Evolutionary conservation across 2,888 invertebrate species (phyloP).

Genomic region (Sympetrum striolatum): DNA sequence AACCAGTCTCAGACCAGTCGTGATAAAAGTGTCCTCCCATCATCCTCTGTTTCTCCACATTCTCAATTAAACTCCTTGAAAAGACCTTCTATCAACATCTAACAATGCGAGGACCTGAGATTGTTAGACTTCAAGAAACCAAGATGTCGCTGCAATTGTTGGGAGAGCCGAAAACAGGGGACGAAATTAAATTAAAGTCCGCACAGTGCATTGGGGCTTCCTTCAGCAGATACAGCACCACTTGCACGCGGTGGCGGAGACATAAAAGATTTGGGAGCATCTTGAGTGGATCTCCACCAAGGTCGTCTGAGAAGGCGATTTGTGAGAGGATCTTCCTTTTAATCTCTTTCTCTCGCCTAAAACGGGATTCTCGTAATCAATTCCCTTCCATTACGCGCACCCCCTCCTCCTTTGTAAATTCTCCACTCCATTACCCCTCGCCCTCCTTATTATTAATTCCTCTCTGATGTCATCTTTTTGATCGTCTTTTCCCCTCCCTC

Average conservation of each 20-base stretch:
- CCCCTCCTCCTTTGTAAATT: not conserved
- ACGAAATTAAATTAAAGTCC: not conserved
- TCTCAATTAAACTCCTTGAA: too few relatives aligned
- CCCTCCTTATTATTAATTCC: not conserved
- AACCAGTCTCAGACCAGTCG: too few relatives aligned
- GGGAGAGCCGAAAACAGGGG: not conserved
- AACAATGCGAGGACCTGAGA: too few relatives aligned
- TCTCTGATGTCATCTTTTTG: not conserved
- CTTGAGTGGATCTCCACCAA: not conserved
- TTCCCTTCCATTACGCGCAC: not conserved
- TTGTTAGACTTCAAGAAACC: too few relatives aligned
- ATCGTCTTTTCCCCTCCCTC: not conserved
- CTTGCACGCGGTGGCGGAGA: not conserved
- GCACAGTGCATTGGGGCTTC: not conserved
- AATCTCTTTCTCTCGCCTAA: not conserved
- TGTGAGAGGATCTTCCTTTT: not conserved
- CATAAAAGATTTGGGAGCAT: not conserved
- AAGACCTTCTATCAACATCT: too few relatives aligned
- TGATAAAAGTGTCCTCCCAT: too few relatives aligned
- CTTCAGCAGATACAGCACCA: too few relatives aligned
- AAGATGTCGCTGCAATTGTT: too few relatives aligned
- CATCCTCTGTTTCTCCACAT: too few relatives aligned
- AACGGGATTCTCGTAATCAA: not conserved
- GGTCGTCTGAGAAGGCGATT: not conserved
- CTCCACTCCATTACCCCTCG: not conserved